Conservation (phyloP, 2,113 vertebrate species). For the pig (Sus scrofa) region T2T-Sscrofa CM000817.6:143560001-143560500, state of each 20-base stretch:
- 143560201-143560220: background rate
- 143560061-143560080: background rate
- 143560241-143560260: background rate
- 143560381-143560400: background rate
- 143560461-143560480: background rate
- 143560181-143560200: background rate
- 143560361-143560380: background rate
- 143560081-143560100: background rate
- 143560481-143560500: background rate
- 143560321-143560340: background rate
- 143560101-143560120: background rate
- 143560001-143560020: background rate
- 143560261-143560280: background rate
- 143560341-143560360: background rate
- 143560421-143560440: background rate
- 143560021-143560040: background rate
- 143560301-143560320: background rate
- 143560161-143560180: background rate
- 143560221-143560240: background rate
- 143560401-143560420: background rate
- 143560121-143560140: background rate
- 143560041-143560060: background rate
- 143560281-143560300: background rate
- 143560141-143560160: slow-evolving; percentile 26
- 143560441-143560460: background rate